phyloP scores from a whole-genome alignment of 2,797 vertebrate genomes.

The Semotilus atromaculatus region DNA sequence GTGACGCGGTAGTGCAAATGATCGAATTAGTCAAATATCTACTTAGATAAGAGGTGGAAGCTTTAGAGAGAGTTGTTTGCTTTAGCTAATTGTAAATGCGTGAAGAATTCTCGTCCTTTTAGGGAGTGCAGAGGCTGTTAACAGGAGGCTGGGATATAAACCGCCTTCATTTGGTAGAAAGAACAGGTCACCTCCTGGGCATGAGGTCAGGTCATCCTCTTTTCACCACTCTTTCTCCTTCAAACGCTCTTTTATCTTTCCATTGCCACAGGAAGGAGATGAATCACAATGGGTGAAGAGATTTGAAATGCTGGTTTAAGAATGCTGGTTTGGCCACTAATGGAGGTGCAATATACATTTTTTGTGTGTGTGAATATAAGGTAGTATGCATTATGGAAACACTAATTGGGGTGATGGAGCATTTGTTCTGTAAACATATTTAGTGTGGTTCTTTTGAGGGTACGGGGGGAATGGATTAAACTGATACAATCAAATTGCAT shows the following conservation, averaged over 20 bases:
- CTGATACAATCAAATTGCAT: conserved; percentile 16
- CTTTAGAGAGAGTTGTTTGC: conserved; percentile 26
- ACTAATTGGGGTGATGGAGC: background rate
- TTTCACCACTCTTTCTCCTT: conserved; percentile 21
- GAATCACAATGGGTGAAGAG: background rate
- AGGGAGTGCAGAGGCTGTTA: conserved; percentile 43
- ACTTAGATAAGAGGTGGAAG: conserved; percentile 15
- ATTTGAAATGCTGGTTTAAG: background rate
- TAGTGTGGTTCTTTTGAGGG: background rate
- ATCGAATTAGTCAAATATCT: conserved; percentile 32
- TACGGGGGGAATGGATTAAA: background rate
- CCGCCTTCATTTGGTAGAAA: conserved; percentile 33
- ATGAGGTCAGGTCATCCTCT: conserved; percentile 40
- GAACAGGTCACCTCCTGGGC: conserved; percentile 35
- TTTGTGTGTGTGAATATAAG: background rate
- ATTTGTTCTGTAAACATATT: background rate
- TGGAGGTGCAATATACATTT: background rate
- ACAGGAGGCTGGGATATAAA: conserved; percentile 42
- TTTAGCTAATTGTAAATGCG: conserved; percentile 52
- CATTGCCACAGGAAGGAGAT: conserved; percentile 8
- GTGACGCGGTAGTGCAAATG: conserved; percentile 19
- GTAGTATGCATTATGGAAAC: background rate
- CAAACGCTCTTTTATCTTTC: conserved; percentile 11
- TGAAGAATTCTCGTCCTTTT: conserved; percentile 46
- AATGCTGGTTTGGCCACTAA: background rate